Evolutionary conservation across 2,888 invertebrate species (phyloP), one percentile per base, ranked within the genome.

Genomic region (Mythimna loreyi): DNA sequence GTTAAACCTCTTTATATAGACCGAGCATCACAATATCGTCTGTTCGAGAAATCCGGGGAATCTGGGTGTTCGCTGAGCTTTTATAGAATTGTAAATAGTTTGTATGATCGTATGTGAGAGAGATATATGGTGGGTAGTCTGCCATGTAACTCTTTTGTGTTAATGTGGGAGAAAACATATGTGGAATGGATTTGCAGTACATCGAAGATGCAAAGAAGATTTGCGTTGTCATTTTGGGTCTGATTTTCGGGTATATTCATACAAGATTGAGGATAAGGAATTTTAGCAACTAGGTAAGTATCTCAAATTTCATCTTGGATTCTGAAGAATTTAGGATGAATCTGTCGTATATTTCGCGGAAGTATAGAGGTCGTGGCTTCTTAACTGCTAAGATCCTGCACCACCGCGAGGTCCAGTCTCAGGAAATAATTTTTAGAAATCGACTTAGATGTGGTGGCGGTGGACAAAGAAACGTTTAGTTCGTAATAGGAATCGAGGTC

Each of bases 1-100:
- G 74, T 45, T 76, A 83, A 40, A 85, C 85, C 85, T 88, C 74
- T 55, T 67, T 65, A 67, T 65, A 66, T 66, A 66, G 79, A 80
- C 73, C 68, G 76, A 71, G 77, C 81, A 73, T 76, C 66, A 75
- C 72, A 67, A 82, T 87, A 87, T 86, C 84, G 84, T 79, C 80
- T 69, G 43, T 45, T 11, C 43, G 33, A 45, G 58, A 74, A 67
- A 76, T 79, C 68, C 67, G 63, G 52, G 58, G 72, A 77, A 77
- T 78, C 75, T 80, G 69, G 70, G 47, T 49, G 67, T 62, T 56
- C 62, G 71, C 82, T 90, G 86, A 90, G 78, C 56, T 79, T 73
- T 79, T 67, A 63, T 59, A 50, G 62, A 59, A 62, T 56, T 9
- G 58, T 72, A 36, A 72, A 59, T 76, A 47, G 76, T 58, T 53